Base-by-base conservation (phyloP, 2,888 invertebrate genomes). In the Flabesymbios commensalis region DNA sequence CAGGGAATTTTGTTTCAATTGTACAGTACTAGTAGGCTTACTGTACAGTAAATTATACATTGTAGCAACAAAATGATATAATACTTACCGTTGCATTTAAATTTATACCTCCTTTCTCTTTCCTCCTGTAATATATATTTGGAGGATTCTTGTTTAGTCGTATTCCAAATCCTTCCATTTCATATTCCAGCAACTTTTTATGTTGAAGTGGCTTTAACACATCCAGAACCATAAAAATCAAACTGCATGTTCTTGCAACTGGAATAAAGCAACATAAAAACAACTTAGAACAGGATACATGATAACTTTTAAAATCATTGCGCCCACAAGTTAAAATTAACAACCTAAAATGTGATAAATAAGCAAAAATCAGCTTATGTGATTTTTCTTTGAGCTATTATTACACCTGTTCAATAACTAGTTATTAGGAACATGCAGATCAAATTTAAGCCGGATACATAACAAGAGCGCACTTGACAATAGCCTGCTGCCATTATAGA, bases 101-200 rank as follows among this genome's bases (percentile, higher is more conserved):
- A 85, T 99, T 99, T 57, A 99, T 89, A 42, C 99, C 99, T 67
- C 98, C 99, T 84, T 99, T 99, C 75, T 99, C 99, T 86, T 99
- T 99, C 83, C 90, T 92, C 75, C 93, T 88, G 82, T 93, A 98
- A 68, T 90, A 89, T 79, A 99, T 98, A 83, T 97, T 97, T 28
- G 99, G 99, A 3, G 99, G 99, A 72, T 91, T 89, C 80, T 97
- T 96, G 83, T 99, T 99, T 10, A 87, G 86, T 66, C 99, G 87
- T 57, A 99, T 88, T 0, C 99, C 99, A 78, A 99, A 99, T 22
- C 99, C 99, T 86, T 99, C 99, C 86, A 99, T 87, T 85, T 99
- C 99, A 76, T 95, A 92, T 83, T 99, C 99, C 54, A 99, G 88
- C 1, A 99, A 86, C 75, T 90, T 90, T 84, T 99, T 99, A 81